Evolutionary conservation across 2,888 invertebrate species (phyloP), one percentile per base, ranked within the genome.

Genomic region (Zhengitettix transpicula): DNA sequence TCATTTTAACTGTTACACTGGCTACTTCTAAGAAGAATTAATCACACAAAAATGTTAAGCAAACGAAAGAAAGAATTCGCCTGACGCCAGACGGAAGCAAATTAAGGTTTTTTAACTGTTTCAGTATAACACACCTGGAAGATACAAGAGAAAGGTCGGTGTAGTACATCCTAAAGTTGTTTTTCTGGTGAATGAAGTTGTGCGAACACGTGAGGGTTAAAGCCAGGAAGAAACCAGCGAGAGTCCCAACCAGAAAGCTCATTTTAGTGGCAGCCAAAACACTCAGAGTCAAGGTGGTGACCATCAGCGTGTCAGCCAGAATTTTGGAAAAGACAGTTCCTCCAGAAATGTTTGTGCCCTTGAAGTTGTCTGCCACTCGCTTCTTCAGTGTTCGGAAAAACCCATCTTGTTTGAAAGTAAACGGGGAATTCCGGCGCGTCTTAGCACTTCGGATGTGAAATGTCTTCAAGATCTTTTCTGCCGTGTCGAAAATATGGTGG

Each of bases 151-250:
- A 77, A 62, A 90, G 72, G 67, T 89, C 85, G 67, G 87, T 86
- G 61, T 85, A 80, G 68, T 83, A 85, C 85, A 88, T 88, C 60
- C 87, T 79, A 78, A 85, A 87, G 69, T 83, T 88, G 61, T 87
- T 83, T 61, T 77, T 80, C 67, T 81, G 79, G 69, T 90, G 90
- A 66, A 88, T 82, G 68, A 83, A 90, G 70, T 89, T 90, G 69
- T 90, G 90, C 0, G 83, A 79, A 2, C 78, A 76, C 12, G 85
- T 77, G 0, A 78, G 73, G 0, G 80, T 74, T 76, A 82, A 78
- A 1, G 78, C 74, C 1, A 88, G 69, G 2, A 79, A 72, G 3
- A 80, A 59, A 1, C 82, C 86, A 17, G 81, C 77, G 40, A 81
- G 51, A 14, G 74, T 58, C 55, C 74, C 79, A 51, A 76, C 69